Evolutionary conservation across 2,888 invertebrate genomes (phyloP).

Genomic region (Stegana nigrithorax): DNA sequence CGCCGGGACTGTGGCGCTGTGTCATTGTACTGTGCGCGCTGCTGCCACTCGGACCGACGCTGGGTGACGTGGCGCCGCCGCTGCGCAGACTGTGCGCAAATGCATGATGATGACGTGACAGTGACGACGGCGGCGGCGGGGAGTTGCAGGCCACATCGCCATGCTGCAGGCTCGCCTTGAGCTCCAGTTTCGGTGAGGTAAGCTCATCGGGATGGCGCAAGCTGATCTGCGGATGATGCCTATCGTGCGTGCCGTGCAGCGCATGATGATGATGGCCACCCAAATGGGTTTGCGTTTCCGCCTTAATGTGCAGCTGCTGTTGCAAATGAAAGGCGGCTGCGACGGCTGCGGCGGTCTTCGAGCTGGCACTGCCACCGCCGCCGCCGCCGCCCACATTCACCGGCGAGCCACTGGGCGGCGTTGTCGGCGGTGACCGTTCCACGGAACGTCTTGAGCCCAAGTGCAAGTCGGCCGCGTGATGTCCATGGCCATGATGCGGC

Average conservation of each 20-base stretch:
- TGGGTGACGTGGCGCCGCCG: conserved; percentile 18
- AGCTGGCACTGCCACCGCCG: neutral
- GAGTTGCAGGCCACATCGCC: conserved; percentile 24
- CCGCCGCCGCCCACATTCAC: conserved; percentile 44
- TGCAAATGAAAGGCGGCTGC: conserved; percentile 63
- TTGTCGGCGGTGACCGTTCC: conserved; percentile 51
- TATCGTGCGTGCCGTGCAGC: conserved; percentile 40
- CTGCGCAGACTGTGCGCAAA: conserved; percentile 45
- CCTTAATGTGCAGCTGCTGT: conserved; percentile 63
- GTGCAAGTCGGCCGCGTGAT: conserved; percentile 48
- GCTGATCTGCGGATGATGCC: conserved; percentile 47
- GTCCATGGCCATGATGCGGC: conserved; percentile 36
- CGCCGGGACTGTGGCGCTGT: conserved; percentile 53
- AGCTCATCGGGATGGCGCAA: conserved; percentile 57
- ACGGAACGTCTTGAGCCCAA: conserved; percentile 44
- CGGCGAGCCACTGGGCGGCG: conserved; percentile 39
- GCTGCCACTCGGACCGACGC: conserved; percentile 27
- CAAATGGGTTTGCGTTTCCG: conserved; percentile 62
- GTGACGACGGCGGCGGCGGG: conserved; percentile 37
- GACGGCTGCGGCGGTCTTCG: conserved; percentile 47
- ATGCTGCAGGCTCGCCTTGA: conserved; percentile 47
- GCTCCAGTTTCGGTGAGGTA: conserved; percentile 55
- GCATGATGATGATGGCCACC: conserved; percentile 49
- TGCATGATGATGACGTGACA: conserved; percentile 43
- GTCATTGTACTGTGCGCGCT: conserved; percentile 1